Conservation (phyloP, 2,797 vertebrate species). For the Thunnus albacares region DNA sequence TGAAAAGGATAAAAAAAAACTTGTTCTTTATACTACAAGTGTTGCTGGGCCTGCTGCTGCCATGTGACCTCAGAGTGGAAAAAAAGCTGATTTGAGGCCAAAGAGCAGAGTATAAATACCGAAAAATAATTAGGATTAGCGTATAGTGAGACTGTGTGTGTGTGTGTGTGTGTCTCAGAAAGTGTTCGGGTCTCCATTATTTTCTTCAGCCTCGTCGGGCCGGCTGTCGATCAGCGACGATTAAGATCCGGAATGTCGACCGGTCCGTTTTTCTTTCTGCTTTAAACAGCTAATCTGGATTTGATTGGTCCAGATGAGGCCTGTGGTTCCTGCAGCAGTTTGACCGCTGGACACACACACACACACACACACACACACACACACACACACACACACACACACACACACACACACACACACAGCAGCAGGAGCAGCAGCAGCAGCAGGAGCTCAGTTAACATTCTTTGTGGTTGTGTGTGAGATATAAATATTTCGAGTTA, state of each 20-base stretch:
- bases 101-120: constrained; percentile 57
- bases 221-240: constrained; percentile 43
- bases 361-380: constrained; percentile 28
- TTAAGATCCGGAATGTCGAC: constrained; percentile 56
- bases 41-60: constrained; percentile 10
- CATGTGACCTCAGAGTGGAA: constrained; percentile 45
- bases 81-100: constrained; percentile 43
- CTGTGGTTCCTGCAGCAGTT: constrained; percentile 30
- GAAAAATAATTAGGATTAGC: constrained; percentile 53
- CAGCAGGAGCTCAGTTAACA: constrained; percentile 13
- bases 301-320: constrained; percentile 58
- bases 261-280: constrained; percentile 23
- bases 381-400: constrained; percentile 17
- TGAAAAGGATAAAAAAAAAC: too few relatives aligned
- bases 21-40: too few relatives aligned
- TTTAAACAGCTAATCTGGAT: constrained; percentile 60
- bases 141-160: constrained; percentile 36
- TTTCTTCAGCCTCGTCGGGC: constrained; percentile 53
- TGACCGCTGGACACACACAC: constrained; percentile 7
- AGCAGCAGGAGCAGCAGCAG: constrained; percentile 1
- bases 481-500: neutral
- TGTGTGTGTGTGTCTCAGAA: constrained; percentile 26
- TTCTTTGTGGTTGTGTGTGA: constrained; percentile 5
- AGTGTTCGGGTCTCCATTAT: constrained; percentile 47
- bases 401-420: constrained; percentile 13